phyloP scores from a whole-genome alignment of 2,888 invertebrate genomes.

The Leptinotarsa juncta region DNA sequence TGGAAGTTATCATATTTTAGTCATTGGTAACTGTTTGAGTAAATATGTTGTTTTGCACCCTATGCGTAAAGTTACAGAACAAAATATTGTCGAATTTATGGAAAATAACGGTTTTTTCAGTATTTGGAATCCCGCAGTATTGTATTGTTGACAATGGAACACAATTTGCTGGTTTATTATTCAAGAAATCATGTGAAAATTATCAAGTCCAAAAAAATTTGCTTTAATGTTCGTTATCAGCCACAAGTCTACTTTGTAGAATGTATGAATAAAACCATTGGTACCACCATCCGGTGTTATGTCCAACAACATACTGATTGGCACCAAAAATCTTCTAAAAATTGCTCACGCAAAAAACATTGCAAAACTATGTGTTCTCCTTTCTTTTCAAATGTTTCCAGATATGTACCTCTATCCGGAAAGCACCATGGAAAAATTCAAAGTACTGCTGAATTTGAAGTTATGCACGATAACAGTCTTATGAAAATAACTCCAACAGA shows the following conservation, averaged over 20 bases:
- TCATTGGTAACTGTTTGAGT: neutral
- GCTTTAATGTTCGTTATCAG: neutral
- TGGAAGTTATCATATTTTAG: neutral
- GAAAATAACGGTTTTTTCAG: neutral
- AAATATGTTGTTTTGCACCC: neutral
- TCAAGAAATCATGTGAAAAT: neutral
- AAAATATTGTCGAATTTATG: neutral
- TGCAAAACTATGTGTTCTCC: too few species aligned
- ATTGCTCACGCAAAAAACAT: too few species aligned
- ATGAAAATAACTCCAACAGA: too few species aligned
- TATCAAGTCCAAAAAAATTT: slow-evolving; percentile 1
- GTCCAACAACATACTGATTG: neutral
- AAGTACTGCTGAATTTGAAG: too few species aligned
- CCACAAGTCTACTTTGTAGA: neutral
- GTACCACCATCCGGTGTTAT: neutral
- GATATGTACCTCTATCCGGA: too few species aligned
- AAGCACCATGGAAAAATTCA: too few species aligned
- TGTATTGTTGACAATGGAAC: neutral
- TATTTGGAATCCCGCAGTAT: neutral
- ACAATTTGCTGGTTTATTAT: neutral
- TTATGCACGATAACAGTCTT: too few species aligned
- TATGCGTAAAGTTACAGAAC: neutral
- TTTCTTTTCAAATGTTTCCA: too few species aligned
- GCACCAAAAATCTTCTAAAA: neutral
- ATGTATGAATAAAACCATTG: neutral